Percentiles rank a stretch among this genome's conserved stretches.
Evolutionary conservation across 1,140 invertebrate genomes (phyloP).

Genomic region (Notospermus geniculatus): DNA sequence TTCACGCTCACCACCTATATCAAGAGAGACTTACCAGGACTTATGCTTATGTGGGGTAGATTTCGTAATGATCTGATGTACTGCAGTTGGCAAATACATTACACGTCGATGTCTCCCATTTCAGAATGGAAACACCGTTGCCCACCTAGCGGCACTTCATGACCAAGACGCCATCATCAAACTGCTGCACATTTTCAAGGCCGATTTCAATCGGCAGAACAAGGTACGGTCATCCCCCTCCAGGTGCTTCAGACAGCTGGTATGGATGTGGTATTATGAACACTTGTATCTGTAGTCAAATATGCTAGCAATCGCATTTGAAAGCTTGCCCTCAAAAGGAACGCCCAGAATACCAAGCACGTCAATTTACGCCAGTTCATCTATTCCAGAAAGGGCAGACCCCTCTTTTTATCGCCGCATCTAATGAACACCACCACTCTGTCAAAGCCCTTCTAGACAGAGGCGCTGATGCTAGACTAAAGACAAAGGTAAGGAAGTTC

Average conservation of each 20-base stretch:
- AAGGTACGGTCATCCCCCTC: neutral
- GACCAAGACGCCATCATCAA: conserved; percentile 3
- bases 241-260: too few species aligned
- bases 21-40: too few species aligned
- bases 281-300: too few species aligned
- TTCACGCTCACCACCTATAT: too few species aligned
- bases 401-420: neutral
- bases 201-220: conserved; percentile 2
- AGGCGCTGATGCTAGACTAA: neutral
- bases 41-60: too few species aligned
- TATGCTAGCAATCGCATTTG: too few species aligned
- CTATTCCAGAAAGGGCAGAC: neutral
- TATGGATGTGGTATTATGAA: too few species aligned
- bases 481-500: neutral
- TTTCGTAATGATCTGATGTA: too few species aligned
- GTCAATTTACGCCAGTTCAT: too few species aligned
- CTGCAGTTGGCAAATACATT: too few species aligned
- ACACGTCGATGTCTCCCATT: neutral
- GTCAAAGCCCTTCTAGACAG: neutral
- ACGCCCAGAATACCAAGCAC: too few species aligned
- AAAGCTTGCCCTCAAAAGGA: too few species aligned
- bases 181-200: conserved; percentile 1
- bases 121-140: neutral
- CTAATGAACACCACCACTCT: neutral
- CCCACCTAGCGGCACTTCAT: neutral